Evolutionary conservation across 2,797 vertebrate genomes (phyloP).

Genomic region (Lateolabrax maculatus): DNA sequence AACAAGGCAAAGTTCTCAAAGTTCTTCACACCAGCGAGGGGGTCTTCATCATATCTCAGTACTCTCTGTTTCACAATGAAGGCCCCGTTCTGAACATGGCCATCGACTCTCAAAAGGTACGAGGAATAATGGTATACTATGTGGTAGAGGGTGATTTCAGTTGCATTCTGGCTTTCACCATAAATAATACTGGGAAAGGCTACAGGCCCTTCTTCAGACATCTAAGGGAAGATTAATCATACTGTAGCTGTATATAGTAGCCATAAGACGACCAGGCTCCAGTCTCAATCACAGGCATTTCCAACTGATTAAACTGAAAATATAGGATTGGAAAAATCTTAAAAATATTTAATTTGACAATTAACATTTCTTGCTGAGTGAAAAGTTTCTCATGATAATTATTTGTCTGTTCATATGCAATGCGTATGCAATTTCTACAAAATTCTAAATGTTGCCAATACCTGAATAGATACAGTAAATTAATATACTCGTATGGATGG

Average conservation of each 20-base stretch:
- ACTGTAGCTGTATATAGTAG: background rate
- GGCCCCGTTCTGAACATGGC: constrained; percentile 87
- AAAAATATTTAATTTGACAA: background rate
- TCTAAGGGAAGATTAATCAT: background rate
- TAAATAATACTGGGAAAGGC: background rate
- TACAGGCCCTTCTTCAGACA: background rate
- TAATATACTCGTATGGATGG: background rate
- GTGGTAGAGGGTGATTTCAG: background rate
- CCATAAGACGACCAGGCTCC: background rate
- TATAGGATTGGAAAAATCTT: too few relatives aligned
- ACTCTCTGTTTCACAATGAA: constrained; percentile 86
- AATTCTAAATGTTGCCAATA: background rate
- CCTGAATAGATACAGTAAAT: background rate
- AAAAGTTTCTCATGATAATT: background rate
- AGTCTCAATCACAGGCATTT: background rate
- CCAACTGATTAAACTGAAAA: background rate
- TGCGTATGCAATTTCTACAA: background rate
- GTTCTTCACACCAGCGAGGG: constrained; percentile 85
- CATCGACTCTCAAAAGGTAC: constrained; percentile 86
- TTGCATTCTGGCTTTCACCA: background rate
- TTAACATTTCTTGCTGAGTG: background rate
- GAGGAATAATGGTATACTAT: background rate
- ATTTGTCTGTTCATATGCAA: too few relatives aligned
- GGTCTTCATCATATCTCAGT: constrained; percentile 88
- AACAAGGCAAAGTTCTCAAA: constrained; percentile 89